Evolutionary conservation across 2,797 vertebrate species (phyloP), one percentile per base, ranked within the genome.

Genomic region (Brachymystax lenok): DNA sequence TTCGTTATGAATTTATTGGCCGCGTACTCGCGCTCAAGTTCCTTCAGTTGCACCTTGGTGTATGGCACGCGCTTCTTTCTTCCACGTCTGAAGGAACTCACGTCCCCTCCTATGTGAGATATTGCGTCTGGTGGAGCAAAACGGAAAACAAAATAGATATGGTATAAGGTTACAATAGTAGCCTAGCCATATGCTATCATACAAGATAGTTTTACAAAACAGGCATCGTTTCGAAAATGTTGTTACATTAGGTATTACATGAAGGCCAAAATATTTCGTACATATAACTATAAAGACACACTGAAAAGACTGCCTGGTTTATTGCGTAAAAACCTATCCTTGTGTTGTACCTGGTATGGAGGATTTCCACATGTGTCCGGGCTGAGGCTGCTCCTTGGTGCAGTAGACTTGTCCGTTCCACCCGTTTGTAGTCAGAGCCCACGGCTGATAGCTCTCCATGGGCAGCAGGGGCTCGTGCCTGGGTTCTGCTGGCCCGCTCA

Each of bases 1-100:
- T 99, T 99, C 77, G 98, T 99, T 94, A 99, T 99, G 94, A 99
- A 99, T 94, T 99, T 99, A 94, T 99, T 99, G 91, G 98, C 97
- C 87, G 95, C 96, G 77, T 99, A 99, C 94, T 99, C 98, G 93
- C 98, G 96, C 92, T 99, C 98, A 74, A 99, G 96, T 94, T 99
- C 98, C 96, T 99, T 99, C 91, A 99, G 93, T 87, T 99, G 98
- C 86, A 98, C 96, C 91, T 99, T 99, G 86, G 98, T 99, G 87
- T 99, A 99, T 82, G 98, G 98, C 78, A 99, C 98, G 56, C 98
- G 93, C 85, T 99, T 99, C 95, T 99, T 99, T 75, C 98, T 95
- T 82, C 98, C 98, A 80, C 98, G 95, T 82, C 98, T 94, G 83
- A 97, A 97, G 46, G 97, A 98, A 83, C 92, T 94, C 21, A 95